phyloP scores from a whole-genome alignment of 1,140 invertebrate genomes.

The Dinoponera quadriceps region DNA sequence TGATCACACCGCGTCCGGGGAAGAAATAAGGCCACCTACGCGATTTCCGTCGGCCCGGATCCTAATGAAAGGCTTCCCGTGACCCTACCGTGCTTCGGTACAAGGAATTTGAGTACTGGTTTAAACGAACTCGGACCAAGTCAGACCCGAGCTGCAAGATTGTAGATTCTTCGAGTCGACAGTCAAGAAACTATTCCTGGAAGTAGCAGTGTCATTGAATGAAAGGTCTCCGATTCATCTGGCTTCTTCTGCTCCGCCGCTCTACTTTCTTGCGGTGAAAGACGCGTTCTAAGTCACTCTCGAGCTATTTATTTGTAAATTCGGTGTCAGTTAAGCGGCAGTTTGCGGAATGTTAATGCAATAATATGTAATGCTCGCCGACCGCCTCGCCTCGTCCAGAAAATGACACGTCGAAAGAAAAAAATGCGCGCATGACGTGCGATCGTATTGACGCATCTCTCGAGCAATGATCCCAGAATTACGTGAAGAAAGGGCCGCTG shows the following conservation, averaged over 20 bases:
- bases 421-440: not conserved
- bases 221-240: conserved; percentile 36
- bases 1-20: not conserved
- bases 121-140: conserved; percentile 46
- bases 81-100: conserved; percentile 19
- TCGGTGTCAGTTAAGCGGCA: not conserved
- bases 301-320: conserved; percentile 10
- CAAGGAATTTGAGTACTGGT: conserved; percentile 47
- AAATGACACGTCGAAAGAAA: conserved; percentile 11
- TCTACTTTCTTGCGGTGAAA: conserved; percentile 4
- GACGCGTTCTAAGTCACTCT: not conserved
- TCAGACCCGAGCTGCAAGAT: conserved; percentile 30
- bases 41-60: conserved; percentile 36
- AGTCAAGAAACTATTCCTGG: conserved; percentile 35
- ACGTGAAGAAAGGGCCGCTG: conserved; percentile 49
- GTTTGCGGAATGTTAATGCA: not conserved
- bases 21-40: conserved; percentile 44
- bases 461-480: conserved; percentile 26
- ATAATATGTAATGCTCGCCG: too few species aligned
- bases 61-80: conserved; percentile 48
- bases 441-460: conserved; percentile 5
- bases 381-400: not conserved
- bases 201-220: conserved; percentile 51
- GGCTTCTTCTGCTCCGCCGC: conserved; percentile 4
- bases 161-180: conserved; percentile 20